Percentiles rank a stretch among this genome's conserved stretches.
Evolutionary conservation across 2,888 invertebrate species (phyloP).

Genomic region (Oxyscelio sp.): DNA sequence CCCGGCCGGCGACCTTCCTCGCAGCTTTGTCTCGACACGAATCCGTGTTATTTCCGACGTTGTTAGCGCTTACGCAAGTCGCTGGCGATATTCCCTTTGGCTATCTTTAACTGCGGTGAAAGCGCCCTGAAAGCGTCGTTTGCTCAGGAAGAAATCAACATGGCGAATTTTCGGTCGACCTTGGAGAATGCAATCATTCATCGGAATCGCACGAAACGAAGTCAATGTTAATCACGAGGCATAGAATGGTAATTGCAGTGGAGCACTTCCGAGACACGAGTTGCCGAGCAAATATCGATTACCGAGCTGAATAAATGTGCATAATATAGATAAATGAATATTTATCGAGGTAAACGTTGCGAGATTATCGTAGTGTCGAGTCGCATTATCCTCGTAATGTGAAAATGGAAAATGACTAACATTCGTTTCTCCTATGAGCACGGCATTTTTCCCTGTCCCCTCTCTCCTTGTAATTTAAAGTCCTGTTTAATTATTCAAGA

Average conservation of each 20-base stretch:
- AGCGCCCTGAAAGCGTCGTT: not conserved
- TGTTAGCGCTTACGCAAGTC: slow-evolving; percentile 76
- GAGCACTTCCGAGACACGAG: slow-evolving; percentile 33
- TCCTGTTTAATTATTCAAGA: slow-evolving; percentile 26
- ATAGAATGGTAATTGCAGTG: slow-evolving; percentile 22
- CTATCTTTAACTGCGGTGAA: slow-evolving; percentile 23
- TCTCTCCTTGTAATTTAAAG: not conserved
- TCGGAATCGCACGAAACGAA: slow-evolving; percentile 27
- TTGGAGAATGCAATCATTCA: slow-evolving; percentile 33
- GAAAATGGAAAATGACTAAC: slow-evolving; percentile 11
- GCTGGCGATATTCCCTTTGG: slow-evolving; percentile 14
- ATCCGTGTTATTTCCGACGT: slow-evolving; percentile 76
- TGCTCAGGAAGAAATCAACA: not conserved
- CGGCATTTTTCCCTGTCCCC: not conserved
- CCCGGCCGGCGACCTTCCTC: slow-evolving; percentile 79
- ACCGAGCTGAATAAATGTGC: slow-evolving; percentile 23
- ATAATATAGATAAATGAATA: slow-evolving; percentile 38
- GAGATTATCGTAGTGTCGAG: not conserved
- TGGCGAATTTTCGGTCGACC: slow-evolving; percentile 35
- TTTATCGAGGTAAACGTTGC: slow-evolving; percentile 31
- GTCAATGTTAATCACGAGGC: slow-evolving; percentile 51
- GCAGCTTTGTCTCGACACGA: slow-evolving; percentile 70
- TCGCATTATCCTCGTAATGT: not conserved
- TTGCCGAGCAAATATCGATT: slow-evolving; percentile 45
- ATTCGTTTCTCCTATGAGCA: slow-evolving; percentile 5